These are phyloP conservation scores for Onychostruthus taczanowskii DNA, from an alignment of 2,113 vertebrate genomes.

Conservation along the genomic window DNA sequence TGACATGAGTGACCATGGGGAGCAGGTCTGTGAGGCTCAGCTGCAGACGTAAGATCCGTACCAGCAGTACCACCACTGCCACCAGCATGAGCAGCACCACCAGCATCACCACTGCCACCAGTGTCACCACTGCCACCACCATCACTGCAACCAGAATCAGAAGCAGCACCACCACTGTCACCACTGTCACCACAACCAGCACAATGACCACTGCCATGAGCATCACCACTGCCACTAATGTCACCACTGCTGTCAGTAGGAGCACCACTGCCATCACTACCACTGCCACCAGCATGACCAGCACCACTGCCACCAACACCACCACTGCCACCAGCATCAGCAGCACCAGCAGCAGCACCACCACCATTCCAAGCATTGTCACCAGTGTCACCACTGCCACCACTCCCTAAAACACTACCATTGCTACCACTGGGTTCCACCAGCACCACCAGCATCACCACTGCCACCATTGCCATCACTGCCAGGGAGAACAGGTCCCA, in stretches of 20 bases:
- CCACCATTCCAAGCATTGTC: fast-evolving
- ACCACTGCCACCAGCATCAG: background rate
- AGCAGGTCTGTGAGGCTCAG: background rate
- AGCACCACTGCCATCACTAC: background rate
- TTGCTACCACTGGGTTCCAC: background rate
- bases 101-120: background rate
- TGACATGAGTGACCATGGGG: fast-evolving
- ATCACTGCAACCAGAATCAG: background rate
- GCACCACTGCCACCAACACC: no score
- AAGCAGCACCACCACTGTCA: background rate
- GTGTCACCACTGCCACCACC: background rate
- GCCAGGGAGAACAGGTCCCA: background rate
- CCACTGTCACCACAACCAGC: background rate
- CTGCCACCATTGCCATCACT: fast-evolving
- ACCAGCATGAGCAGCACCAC: background rate
- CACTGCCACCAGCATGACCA: background rate
- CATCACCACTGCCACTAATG: no score
- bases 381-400: background rate
- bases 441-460: background rate
- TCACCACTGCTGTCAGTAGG: fast-evolving
- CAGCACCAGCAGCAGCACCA: background rate
- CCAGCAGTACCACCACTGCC: background rate
- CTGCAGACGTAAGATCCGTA: fast-evolving
- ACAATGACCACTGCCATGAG: background rate
- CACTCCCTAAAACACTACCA: background rate